phyloP scores from a whole-genome alignment of 2,113 vertebrate genomes.

The Neotoma lepida region DNA sequence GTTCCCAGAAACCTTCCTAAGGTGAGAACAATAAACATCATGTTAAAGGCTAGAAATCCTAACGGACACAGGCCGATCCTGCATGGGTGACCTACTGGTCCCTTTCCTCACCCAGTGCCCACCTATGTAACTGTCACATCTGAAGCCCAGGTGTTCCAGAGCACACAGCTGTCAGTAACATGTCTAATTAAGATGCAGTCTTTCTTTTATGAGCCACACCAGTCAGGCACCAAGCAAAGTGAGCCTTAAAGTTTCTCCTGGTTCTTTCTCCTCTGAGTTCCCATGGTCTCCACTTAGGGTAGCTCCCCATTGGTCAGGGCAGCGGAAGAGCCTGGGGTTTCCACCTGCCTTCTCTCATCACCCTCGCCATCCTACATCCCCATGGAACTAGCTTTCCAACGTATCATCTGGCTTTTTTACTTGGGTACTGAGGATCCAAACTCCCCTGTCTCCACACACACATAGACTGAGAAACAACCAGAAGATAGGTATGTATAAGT shows the following conservation, averaged over 20 bases:
- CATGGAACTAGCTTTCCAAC: neutral
- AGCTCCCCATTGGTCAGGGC: neutral
- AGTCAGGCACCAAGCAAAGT: neutral
- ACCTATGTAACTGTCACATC: no score
- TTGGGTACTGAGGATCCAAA: neutral
- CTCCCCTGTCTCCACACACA: neutral
- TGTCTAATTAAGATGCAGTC: neutral
- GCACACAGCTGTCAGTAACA: neutral
- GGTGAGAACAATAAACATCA: accelerated
- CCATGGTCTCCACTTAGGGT: neutral
- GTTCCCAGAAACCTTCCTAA: neutral
- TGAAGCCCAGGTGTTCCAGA: neutral
- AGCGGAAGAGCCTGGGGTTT: neutral
- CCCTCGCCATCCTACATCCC: neutral
- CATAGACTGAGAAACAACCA: neutral
- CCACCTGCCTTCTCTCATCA: neutral
- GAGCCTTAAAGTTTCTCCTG: neutral
- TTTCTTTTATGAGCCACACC: neutral
- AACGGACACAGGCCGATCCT: neutral
- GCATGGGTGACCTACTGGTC: neutral
- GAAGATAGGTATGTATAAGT: neutral
- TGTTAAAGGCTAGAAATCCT: neutral
- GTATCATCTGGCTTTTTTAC: neutral
- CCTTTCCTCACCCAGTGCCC: neutral
- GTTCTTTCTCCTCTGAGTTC: neutral